Conservation (phyloP, 2,888 invertebrate species). For the Octodonta nipae region DNA sequence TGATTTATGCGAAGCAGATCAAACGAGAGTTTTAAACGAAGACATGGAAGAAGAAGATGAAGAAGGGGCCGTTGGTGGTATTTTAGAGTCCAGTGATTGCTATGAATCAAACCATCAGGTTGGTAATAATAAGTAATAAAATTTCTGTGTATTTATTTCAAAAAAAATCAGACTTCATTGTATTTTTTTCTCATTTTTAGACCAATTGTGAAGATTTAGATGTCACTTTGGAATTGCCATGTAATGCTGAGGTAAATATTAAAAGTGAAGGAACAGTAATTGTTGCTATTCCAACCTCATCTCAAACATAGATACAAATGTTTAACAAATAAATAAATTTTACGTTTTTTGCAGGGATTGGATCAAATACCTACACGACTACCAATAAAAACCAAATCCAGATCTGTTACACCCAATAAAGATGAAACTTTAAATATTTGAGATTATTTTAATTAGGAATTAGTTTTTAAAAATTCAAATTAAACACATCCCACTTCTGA, state of each 20-base stretch:
- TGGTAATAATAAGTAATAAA: too few species aligned
- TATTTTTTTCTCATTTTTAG: constrained; percentile 13
- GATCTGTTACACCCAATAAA: constrained; percentile 29
- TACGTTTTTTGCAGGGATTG: constrained; percentile 39
- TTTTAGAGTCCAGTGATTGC: too few species aligned
- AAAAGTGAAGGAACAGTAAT: too few species aligned
- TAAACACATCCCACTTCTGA: too few species aligned
- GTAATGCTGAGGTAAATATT: constrained; percentile 22
- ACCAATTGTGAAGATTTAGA: constrained; percentile 19
- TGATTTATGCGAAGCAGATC: constrained; percentile 70
- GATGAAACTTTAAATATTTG: too few species aligned
- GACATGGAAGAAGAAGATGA: constrained; percentile 27
- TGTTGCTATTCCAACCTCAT: too few species aligned
- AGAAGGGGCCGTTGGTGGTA: constrained; percentile 34
- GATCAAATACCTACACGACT: constrained; percentile 53
- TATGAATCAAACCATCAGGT: too few species aligned
- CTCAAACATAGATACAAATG: background rate
- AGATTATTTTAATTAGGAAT: too few species aligned
- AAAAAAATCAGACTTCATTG: too few species aligned
- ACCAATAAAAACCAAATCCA: constrained; percentile 27
- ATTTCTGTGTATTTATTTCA: too few species aligned
- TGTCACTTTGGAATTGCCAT: constrained; percentile 21
- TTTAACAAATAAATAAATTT: background rate
- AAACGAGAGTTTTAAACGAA: constrained; percentile 43
- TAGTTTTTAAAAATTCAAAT: too few species aligned